These are phyloP conservation scores for Neoascia interrupta DNA, from an alignment of 2,888 invertebrate genomes.

Conservation along the genomic window DNA sequence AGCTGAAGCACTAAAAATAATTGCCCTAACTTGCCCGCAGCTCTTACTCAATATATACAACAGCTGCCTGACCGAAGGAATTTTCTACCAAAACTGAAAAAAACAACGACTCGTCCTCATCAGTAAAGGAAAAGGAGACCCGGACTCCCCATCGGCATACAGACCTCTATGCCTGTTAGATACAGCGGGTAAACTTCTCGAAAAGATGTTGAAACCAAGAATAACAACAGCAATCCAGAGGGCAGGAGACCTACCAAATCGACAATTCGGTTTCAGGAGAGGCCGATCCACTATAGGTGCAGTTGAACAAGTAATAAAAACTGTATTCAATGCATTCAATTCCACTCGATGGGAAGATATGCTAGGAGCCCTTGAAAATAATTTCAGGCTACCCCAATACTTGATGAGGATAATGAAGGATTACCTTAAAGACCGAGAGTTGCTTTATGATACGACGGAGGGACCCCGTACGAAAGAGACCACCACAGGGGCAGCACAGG, in stretches of 20 bases:
- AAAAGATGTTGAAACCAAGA: slow-evolving; percentile 24
- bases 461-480: too few relatives aligned
- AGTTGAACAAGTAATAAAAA: too few relatives aligned
- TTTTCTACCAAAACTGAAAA: slow-evolving; percentile 40
- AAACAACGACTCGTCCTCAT: slow-evolving; percentile 27
- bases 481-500: neutral
- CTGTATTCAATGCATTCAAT: neutral
- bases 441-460: too few relatives aligned
- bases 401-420: neutral
- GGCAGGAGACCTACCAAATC: slow-evolving; percentile 13
- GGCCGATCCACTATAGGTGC: slow-evolving; percentile 31
- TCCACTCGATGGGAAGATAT: neutral
- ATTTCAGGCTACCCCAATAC: neutral
- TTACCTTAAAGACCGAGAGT: neutral
- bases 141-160: slow-evolving; percentile 32
- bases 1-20: slow-evolving; percentile 26
- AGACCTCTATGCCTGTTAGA: slow-evolving; percentile 8
- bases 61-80: slow-evolving; percentile 15
- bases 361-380: neutral
- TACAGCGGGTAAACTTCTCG: slow-evolving; percentile 24
- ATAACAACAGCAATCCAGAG: slow-evolving; percentile 3
- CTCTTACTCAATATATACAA: slow-evolving; percentile 36
- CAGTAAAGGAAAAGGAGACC: too few relatives aligned
- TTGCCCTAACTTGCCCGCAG: slow-evolving; percentile 6
- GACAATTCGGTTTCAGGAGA: neutral